These are phyloP conservation scores for Corythucha ciliata DNA, from an alignment of 2,888 invertebrate species.

Conservation along the genomic window DNA sequence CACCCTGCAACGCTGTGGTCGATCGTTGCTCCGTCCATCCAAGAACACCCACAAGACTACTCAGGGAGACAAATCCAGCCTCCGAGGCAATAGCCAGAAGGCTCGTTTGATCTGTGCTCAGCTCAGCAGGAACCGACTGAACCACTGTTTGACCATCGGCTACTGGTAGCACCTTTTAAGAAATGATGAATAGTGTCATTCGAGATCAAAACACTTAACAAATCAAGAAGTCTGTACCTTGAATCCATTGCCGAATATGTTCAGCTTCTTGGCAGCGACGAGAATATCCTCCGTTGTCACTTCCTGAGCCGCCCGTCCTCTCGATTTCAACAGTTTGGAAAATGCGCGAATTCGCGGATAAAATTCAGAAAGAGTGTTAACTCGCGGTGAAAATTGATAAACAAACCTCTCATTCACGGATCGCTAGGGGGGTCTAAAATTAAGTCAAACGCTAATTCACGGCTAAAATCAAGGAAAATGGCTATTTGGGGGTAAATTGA, in stretches of 20 bases:
- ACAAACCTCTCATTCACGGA: no score
- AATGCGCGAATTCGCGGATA: no score
- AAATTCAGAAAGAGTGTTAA: no score
- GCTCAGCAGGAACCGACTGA: conserved; percentile 92
- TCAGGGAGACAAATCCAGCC: conserved; percentile 47
- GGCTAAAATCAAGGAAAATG: no score
- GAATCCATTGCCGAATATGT: conserved; percentile 92
- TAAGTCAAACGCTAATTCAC: no score
- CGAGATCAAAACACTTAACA: no score
- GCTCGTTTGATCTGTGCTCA: conserved; percentile 88
- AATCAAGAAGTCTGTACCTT: no score
- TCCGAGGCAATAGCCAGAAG: conserved; percentile 68
- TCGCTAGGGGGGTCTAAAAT: no score
- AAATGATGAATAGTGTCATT: no score
- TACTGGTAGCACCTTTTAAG: conserved; percentile 74
- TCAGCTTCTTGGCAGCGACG: conserved; percentile 85
- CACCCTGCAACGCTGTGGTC: conserved; percentile 66
- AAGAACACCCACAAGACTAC: conserved; percentile 50
- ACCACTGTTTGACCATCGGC: conserved; percentile 80
- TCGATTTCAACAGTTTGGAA: conserved; percentile 63
- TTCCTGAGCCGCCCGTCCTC: conserved; percentile 71
- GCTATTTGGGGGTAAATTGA: no score
- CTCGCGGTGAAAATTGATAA: no score
- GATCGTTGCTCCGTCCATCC: conserved; percentile 69
- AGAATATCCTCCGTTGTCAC: conserved; percentile 86